Evolutionary conservation across 2,113 vertebrate species (phyloP), one percentile per base, ranked within the genome.

Genomic region (Condylura cristata): DNA sequence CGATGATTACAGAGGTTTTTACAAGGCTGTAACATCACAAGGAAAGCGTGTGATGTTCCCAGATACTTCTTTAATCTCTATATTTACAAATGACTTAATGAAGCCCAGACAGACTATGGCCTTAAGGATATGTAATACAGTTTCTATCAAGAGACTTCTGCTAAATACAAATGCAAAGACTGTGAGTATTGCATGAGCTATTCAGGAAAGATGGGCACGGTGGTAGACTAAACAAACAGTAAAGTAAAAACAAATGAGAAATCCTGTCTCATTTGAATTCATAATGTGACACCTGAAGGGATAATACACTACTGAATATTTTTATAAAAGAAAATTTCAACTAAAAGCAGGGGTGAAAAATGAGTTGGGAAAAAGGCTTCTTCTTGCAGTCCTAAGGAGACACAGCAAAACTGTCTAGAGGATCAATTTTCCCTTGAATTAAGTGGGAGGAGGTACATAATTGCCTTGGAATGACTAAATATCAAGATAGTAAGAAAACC

Each of bases 271-370:
- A 17, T 87, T 74, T 78, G 86, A 90, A 96, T 84, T 94, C 17
- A 78, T 4, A 94, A 89, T 37, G 66, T 37, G 34, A 84, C 26
- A 90, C 12, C 32, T 63, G 30, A 94, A 94, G 20, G 30, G 41
- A 89, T 93, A 92, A 86, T 58, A 22, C 61, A 96, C 28, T 41
- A 87, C 28, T 41, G 79, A 44, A 34, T 86, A 92, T 32, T 89
- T 68, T 89, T 75, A 90, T 0, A 65, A 85, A 93, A 72, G 7
- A 90, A 90, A 91, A 34, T 82, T 53, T 63, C 89, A 84, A 26
- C 68, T 74, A 71, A 81, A 92, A 83, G 51, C 18, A 88, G 34
- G 26, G 91, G 61, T 78, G 90, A 80, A 61, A 82, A 75, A 12
- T 68, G 63, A 87, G 44, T 78, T 95, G 81, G 58, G 26, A 76